phyloP scores from a whole-genome alignment of 2,888 invertebrate genomes.

The Phengaris arion region DNA sequence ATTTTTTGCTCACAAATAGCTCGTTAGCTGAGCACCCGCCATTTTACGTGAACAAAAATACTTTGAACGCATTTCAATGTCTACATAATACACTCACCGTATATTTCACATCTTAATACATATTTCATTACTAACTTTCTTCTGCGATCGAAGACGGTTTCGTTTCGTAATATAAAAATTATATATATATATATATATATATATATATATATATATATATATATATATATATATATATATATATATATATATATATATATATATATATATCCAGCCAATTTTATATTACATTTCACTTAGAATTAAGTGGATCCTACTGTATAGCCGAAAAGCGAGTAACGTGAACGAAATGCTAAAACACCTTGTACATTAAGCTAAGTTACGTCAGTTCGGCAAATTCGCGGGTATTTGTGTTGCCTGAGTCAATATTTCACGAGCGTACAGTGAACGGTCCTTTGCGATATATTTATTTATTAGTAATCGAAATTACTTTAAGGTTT shows the following conservation, averaged over 20 bases:
- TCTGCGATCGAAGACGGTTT: too few relatives aligned
- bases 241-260: too few relatives aligned
- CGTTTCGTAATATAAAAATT: too few relatives aligned
- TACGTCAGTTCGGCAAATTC: not conserved
- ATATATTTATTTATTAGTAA: not conserved
- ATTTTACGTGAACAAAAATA: constrained; percentile 5
- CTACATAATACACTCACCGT: not conserved
- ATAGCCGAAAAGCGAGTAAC: not conserved
- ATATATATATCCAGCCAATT: too few relatives aligned
- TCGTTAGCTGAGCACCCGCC: constrained; percentile 24
- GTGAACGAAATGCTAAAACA: constrained; percentile 3
- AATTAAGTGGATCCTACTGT: not conserved
- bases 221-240: too few relatives aligned
- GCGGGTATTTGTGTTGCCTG: not conserved
- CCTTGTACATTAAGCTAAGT: constrained; percentile 5
- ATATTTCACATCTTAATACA: too few relatives aligned
- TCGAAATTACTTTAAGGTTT: not conserved
- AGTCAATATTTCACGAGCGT: not conserved
- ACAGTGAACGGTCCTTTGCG: not conserved
- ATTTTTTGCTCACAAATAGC: constrained; percentile 11
- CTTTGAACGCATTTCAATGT: not conserved
- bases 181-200: too few relatives aligned
- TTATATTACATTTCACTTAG: not conserved
- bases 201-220: too few relatives aligned
- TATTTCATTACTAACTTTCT: too few relatives aligned